Conservation (phyloP, 2,888 invertebrate genomes). For the Sarcophaga carnaria region DNA sequence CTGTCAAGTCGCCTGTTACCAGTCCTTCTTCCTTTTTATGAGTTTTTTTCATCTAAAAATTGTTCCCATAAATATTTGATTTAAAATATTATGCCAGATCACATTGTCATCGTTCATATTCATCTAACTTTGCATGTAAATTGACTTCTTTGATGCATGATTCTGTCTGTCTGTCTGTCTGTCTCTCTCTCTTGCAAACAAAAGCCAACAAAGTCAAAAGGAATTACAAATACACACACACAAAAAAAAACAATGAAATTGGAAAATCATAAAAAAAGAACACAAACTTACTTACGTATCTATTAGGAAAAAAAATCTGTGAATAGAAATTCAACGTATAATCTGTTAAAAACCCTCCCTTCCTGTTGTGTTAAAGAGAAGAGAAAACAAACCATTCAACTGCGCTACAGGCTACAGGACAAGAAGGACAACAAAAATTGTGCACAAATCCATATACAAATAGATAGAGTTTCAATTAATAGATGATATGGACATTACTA, state of each 20-base stretch:
- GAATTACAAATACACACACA: background rate
- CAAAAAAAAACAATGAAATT: conserved; percentile 5
- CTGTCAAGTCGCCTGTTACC: too few relatives aligned
- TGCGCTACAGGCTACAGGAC: too few relatives aligned
- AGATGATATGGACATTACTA: conserved; percentile 31
- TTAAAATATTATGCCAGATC: conserved; percentile 18
- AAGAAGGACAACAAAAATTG: too few relatives aligned
- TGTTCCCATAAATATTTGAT: conserved; percentile 23
- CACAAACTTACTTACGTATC: conserved; percentile 48
- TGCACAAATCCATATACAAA: conserved; percentile 18
- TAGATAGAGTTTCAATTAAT: conserved; percentile 66
- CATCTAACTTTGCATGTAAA: conserved; percentile 53
- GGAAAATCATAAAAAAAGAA: background rate
- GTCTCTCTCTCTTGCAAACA: background rate
- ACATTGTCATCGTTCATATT: conserved; percentile 54
- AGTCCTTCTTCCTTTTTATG: too few relatives aligned
- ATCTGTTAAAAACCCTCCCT: conserved; percentile 27
- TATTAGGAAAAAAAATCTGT: conserved; percentile 54
- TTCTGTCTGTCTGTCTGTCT: background rate
- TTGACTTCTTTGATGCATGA: conserved; percentile 64
- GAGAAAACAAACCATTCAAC: too few relatives aligned
- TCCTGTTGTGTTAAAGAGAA: too few relatives aligned
- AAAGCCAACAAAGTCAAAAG: conserved; percentile 34
- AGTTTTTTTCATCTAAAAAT: too few relatives aligned
- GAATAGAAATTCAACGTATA: conserved; percentile 40